Base-by-base conservation (phyloP, 2,888 invertebrate species). In the Geophilus truncorum region DNA sequence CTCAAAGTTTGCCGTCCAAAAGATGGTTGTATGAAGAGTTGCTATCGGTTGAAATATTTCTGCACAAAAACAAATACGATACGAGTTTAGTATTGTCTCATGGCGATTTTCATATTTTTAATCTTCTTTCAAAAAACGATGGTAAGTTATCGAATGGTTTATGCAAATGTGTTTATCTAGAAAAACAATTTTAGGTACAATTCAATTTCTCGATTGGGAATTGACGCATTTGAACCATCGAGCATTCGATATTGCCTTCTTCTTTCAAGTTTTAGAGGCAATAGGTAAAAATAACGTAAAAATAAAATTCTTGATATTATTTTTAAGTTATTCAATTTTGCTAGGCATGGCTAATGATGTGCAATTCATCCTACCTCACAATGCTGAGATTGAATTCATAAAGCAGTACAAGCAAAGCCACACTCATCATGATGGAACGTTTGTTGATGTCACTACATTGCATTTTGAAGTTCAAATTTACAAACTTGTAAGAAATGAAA, bases 191-290 rank as follows among this genome's bases (percentile, higher is more conserved):
- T n/a, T n/a, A 77, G 77, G 18, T 32, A 23, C 21, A 0, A 10
- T 77, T 32, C 32, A 18, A 7, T 36, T 77, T 36, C 21, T 77
- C 12, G 77, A 77, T 18, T 77, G 77, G 77, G 77, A 77, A 18
- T n/a, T 77, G 23, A 36, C 77, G 10, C 36, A 77, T 32, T 5
- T 34, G 1, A 36, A 36, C 23, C 32, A 34, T n/a, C 77, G 77
- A 6, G 77, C 77, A n/a, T 77, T 32, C 34, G 77, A 77, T 23
- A 34, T 77, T 6, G 77, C 77, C 10, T 77, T 36, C 21, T 77
- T 77, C 36, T 36, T 77, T 36, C 36, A 77, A 32, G 32, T 32
- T 0, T 2, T 34, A 23, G 2, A n/a, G 9, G 32, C 32, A 28
- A 77, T 77, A 10, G 77, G 77, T 77, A 36, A 77, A 6, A 6